phyloP scores from a whole-genome alignment of 2,888 invertebrate species.

The Thumatha senex region DNA sequence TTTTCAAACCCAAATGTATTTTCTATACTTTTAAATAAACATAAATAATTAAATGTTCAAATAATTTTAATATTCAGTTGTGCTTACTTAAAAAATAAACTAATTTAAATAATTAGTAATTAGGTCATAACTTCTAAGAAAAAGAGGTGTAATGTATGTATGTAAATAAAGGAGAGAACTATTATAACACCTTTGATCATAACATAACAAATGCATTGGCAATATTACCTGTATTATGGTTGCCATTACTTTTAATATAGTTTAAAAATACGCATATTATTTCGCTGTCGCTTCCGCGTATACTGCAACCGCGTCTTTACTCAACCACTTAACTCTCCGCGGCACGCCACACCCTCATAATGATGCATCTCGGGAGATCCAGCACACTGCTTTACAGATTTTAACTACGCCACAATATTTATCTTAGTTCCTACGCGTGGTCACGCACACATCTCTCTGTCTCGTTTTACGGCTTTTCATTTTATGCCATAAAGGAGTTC shows the following conservation, averaged over 20 bases:
- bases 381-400: constrained; percentile 63
- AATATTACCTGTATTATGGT: too few species aligned
- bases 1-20: too few species aligned
- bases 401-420: constrained; percentile 59
- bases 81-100: too few species aligned
- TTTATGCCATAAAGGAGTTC: constrained; percentile 37
- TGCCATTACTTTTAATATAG: too few species aligned
- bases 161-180: too few species aligned
- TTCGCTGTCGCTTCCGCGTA: constrained; percentile 26
- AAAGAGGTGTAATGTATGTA: too few species aligned
- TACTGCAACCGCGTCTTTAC: constrained; percentile 18
- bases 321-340: constrained; percentile 50
- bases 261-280: not conserved
- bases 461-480: constrained; percentile 36
- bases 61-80: too few species aligned
- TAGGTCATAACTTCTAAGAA: too few species aligned
- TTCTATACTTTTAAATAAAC: too few species aligned
- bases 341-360: constrained; percentile 65
- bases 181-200: too few species aligned
- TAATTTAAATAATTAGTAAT: constrained; percentile 4
- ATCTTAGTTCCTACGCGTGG: constrained; percentile 51
- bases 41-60: too few species aligned
- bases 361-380: constrained; percentile 78
- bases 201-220: too few species aligned
- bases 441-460: constrained; percentile 49